Evolutionary conservation across 2,888 invertebrate genomes (phyloP).

Genomic region (Anthophora plumipes): DNA sequence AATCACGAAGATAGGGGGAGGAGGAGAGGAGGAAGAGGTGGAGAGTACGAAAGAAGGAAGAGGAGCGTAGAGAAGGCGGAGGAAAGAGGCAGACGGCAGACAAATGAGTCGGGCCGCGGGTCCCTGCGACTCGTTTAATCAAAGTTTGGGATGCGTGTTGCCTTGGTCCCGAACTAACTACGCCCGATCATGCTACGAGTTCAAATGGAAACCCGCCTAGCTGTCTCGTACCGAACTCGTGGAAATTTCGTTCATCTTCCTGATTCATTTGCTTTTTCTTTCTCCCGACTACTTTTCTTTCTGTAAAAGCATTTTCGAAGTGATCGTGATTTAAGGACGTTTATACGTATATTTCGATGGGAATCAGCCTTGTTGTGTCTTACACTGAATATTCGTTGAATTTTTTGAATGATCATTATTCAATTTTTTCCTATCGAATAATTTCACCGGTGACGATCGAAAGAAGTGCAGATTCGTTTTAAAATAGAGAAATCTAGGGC

Average conservation of each 20-base stretch:
- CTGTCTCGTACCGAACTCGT: conserved; percentile 43
- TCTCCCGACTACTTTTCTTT: background rate
- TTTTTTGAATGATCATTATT: too few species aligned
- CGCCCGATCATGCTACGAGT: conserved; percentile 79
- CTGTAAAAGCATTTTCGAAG: background rate
- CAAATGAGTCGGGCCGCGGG: conserved; percentile 73
- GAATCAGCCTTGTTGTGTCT: background rate
- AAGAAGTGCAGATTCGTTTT: too few species aligned
- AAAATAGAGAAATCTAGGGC: conserved; percentile 38
- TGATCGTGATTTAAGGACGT: background rate
- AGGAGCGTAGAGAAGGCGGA: conserved; percentile 24
- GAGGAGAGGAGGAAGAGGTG: background rate
- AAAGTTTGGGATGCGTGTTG: conserved; percentile 81
- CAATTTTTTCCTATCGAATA: too few species aligned
- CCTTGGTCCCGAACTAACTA: conserved; percentile 78
- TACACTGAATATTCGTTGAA: too few species aligned
- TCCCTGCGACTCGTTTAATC: conserved; percentile 80
- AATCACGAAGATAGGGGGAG: conserved; percentile 33
- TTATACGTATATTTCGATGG: too few species aligned
- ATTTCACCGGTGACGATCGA: too few species aligned
- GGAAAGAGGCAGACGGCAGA: conserved; percentile 70
- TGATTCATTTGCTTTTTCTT: background rate
- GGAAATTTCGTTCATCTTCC: background rate
- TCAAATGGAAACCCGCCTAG: conserved; percentile 44
- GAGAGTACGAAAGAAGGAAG: background rate